Evolutionary conservation across 2,797 vertebrate species (phyloP), one percentile per base, ranked within the genome.

Genomic region (Anguilla obscura): DNA sequence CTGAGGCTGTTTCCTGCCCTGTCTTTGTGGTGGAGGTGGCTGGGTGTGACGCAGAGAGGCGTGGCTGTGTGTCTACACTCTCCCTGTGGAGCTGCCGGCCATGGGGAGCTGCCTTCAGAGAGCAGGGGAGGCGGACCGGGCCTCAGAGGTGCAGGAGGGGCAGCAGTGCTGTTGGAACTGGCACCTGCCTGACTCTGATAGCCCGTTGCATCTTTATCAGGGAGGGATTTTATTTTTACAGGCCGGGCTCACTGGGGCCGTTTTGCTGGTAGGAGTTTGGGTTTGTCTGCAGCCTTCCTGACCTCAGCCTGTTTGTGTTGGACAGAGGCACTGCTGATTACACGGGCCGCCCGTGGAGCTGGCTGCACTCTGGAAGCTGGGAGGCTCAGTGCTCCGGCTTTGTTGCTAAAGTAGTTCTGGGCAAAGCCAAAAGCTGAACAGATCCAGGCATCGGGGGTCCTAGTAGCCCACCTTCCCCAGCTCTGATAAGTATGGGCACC

Each of bases 301-400:
- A 50, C 60, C 79, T 84, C n/a, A 2, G 86, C 54, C 24, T 79
- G 60, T 66, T 66, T 87, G 18, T 87, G 60, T 66, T 87, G 86
- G 84, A 85, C 27, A 54, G 50, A 58, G 84, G 54, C 84, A 4
- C 3, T 54, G 52, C n/a, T 85, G 84, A 80, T 80, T 80, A 0
- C 24, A 7, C 1, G 54, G 52, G n/a, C n/a, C 24, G 6, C 24
- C 82, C 50, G 6, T 33, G 54, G 54, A n/a, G 52, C n/a, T 33
- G 16, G 36, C 24, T 56, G 52, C 10, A 60, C 27, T 58, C 24
- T 10, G 52, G 54, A 27, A 58, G 60, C 52, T 30, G 18, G n/a
- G 12, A 36, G 14, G 80, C 56, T 16, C 54, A 5, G 76, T 27
- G 7, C 18, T 66, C 52, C 83, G 33, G 52, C 12, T 74, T 14